These are phyloP conservation scores for Alexandromys oeconomus DNA, from an alignment of 2,797 vertebrate species.

Conservation along the genomic window DNA sequence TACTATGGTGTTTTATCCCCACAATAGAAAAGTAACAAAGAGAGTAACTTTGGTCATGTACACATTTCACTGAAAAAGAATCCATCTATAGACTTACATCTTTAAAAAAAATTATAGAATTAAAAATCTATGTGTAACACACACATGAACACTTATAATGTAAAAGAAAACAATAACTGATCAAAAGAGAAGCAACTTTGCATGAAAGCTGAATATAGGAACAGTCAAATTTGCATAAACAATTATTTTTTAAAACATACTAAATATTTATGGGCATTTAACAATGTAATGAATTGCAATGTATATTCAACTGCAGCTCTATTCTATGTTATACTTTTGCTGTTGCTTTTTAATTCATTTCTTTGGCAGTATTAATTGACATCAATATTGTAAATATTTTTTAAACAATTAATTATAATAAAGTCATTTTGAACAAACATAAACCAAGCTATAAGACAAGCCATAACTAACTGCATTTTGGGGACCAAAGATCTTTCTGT, in stretches of 20 bases:
- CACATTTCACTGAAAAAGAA: conserved; percentile 1
- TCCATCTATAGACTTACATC: background rate
- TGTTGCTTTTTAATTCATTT: background rate
- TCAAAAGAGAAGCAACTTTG: background rate
- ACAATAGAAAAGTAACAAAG: background rate
- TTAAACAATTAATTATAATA: too few relatives aligned
- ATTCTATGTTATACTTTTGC: background rate
- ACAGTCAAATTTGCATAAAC: background rate
- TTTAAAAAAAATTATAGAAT: background rate
- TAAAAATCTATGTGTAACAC: background rate
- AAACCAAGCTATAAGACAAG: conserved; percentile 1
- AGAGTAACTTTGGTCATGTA: background rate
- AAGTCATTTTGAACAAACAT: background rate
- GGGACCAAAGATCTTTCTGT: background rate
- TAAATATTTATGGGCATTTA: background rate
- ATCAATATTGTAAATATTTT: background rate
- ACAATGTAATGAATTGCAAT: background rate
- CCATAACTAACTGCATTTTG: background rate
- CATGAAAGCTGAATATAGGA: background rate
- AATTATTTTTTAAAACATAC: background rate
- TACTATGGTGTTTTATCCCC: background rate
- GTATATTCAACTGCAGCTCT: background rate
- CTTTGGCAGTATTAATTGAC: background rate
- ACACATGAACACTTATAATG: background rate
- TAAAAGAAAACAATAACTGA: conserved; percentile 7